Evolutionary conservation across 2,113 vertebrate genomes (phyloP).

Genomic region (Cebus imitator): DNA sequence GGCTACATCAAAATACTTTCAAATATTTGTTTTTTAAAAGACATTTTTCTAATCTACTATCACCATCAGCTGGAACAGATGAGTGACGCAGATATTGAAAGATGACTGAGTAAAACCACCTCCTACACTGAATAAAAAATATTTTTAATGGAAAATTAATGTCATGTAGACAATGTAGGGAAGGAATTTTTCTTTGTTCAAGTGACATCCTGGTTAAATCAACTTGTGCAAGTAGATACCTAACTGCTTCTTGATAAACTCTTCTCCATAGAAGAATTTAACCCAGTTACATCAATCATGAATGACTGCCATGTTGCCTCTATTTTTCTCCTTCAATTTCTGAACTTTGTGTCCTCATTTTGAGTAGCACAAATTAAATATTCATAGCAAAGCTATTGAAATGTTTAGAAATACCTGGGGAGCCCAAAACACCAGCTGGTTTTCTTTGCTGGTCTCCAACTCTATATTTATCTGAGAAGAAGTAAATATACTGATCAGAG

Average conservation of each 20-base stretch:
- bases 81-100: background rate
- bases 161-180: background rate
- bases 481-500: background rate
- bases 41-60: background rate
- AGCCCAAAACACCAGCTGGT: background rate
- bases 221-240: background rate
- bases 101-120: background rate
- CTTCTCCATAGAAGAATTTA: background rate
- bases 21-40: background rate
- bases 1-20: background rate
- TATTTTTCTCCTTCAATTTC: background rate
- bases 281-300: slow-evolving; percentile 57
- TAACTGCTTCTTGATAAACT: slow-evolving; percentile 30
- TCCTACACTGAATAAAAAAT: background rate
- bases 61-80: background rate
- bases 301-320: background rate
- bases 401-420: background rate
- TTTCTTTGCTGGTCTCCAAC: background rate
- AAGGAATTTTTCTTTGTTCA: slow-evolving; percentile 1
- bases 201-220: slow-evolving; percentile 19
- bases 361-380: slow-evolving; percentile 22
- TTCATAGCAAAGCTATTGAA: background rate
- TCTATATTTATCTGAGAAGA: background rate
- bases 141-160: slow-evolving; percentile 30
- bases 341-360: slow-evolving; percentile 12